Percentiles rank a stretch among this genome's conserved stretches.
phyloP scores from a whole-genome alignment of 30 jellyfish, hydroid and myxozoan species.

The Aurelia aurita complex sp. Pacific region DNA sequence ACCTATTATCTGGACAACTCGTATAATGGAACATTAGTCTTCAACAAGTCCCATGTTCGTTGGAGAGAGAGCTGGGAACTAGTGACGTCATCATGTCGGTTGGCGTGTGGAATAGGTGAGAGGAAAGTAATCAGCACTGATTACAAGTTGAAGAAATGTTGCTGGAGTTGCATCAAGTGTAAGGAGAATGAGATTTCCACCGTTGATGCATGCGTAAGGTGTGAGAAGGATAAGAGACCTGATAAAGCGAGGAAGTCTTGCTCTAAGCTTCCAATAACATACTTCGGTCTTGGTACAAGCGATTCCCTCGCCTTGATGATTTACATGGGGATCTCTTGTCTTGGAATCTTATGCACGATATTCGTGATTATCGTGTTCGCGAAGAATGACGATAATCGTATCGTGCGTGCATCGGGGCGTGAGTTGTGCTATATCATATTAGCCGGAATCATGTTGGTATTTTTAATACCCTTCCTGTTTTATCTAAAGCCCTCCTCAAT shows the following conservation, averaged over 20 bases:
- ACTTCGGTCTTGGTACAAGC: slow-evolving; percentile 8
- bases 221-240: slow-evolving; percentile 61
- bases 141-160: slow-evolving; percentile 57
- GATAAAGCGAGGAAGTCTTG: slow-evolving; percentile 36
- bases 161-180: slow-evolving; percentile 86
- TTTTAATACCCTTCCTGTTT: slow-evolving; percentile 56
- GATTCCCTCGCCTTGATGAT: slow-evolving; percentile 14
- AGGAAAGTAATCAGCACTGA: slow-evolving; percentile 18
- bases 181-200: slow-evolving; percentile 27
- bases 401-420: slow-evolving; percentile 87
- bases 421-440: slow-evolving; percentile 79
- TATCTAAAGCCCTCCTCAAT: slow-evolving; percentile 49
- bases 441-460: slow-evolving; percentile 69
- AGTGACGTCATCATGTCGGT: slow-evolving; percentile 68
- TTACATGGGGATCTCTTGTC: slow-evolving; percentile 36
- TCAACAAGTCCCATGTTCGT: slow-evolving; percentile 12
- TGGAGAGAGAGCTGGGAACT: slow-evolving; percentile 11
- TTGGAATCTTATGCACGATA: slow-evolving; percentile 61
- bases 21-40: slow-evolving; percentile 7
- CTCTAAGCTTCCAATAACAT: slow-evolving; percentile 28
- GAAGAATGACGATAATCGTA: slow-evolving; percentile 45
- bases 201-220: slow-evolving; percentile 60
- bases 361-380: slow-evolving; percentile 59
- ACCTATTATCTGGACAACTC: slow-evolving; percentile 9
- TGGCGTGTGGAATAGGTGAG: slow-evolving; percentile 70